phyloP scores from a whole-genome alignment of 2,888 invertebrate genomes.

The Diadegma fenestrale region DNA sequence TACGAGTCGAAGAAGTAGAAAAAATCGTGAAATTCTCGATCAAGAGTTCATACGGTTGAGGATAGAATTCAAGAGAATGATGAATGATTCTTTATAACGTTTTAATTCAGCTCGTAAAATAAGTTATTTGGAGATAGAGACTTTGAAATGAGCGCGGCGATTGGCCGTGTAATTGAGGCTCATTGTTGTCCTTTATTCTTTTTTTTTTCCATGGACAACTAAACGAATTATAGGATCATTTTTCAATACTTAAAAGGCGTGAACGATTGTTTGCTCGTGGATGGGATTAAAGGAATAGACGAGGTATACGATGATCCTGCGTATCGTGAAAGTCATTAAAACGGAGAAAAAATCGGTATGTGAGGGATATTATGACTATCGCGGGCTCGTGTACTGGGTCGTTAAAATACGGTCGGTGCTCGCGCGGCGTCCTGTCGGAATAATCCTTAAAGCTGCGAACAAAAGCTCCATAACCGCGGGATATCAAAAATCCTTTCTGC shows the following conservation, averaged over 20 bases:
- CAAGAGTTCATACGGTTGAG: no score
- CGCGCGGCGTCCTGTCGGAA: slow-evolving; percentile 48
- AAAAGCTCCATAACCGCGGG: slow-evolving; percentile 66
- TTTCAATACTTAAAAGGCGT: slow-evolving; percentile 64
- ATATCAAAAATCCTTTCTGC: slow-evolving; percentile 58
- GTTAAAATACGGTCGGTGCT: slow-evolving; percentile 54
- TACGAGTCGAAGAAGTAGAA: not conserved
- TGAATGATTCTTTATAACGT: slow-evolving; percentile 53
- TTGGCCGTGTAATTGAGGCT: slow-evolving; percentile 48
- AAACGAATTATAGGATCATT: slow-evolving; percentile 68
- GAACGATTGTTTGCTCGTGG: slow-evolving; percentile 43
- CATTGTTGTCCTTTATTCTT: slow-evolving; percentile 55
- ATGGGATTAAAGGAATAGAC: slow-evolving; percentile 38
- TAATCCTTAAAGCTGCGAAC: slow-evolving; percentile 63
- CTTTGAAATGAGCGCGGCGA: slow-evolving; percentile 35
- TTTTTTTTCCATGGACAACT: slow-evolving; percentile 59
- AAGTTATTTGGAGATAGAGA: slow-evolving; percentile 51
- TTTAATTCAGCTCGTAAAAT: slow-evolving; percentile 45
- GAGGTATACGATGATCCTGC: slow-evolving; percentile 57
- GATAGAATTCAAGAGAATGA: slow-evolving; percentile 43
- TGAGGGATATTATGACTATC: slow-evolving; percentile 44
- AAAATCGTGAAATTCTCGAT: not conserved
- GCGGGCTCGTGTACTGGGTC: slow-evolving; percentile 3
- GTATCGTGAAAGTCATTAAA: slow-evolving; percentile 58
- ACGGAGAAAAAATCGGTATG: slow-evolving; percentile 25